These are phyloP conservation scores for Actias luna DNA, from an alignment of 2,888 invertebrate genomes.

Conservation along the genomic window DNA sequence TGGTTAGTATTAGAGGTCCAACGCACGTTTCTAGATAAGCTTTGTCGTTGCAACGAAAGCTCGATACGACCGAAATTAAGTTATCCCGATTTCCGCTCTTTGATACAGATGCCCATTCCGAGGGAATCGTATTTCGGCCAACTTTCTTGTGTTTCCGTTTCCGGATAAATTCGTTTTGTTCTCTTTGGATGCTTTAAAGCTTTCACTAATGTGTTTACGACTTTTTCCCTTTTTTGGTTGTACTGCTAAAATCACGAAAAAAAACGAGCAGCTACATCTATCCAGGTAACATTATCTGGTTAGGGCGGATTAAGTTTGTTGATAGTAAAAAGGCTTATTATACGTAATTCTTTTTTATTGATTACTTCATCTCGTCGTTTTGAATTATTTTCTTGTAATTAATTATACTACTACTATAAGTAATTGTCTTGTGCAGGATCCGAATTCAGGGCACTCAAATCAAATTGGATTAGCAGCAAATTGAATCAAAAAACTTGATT, in stretches of 20 bases:
- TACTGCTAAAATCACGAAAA: neutral
- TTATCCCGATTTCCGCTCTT: slow-evolving; percentile 39
- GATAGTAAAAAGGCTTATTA: neutral
- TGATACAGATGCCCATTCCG: slow-evolving; percentile 44
- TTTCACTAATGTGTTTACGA: slow-evolving; percentile 9
- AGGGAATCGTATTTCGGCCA: slow-evolving; percentile 33
- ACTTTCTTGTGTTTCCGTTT: slow-evolving; percentile 30
- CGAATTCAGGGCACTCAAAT: too few relatives aligned
- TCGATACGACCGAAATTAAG: slow-evolving; percentile 29
- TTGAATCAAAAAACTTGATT: too few relatives aligned
- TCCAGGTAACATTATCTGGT: neutral
- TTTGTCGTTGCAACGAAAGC: slow-evolving; percentile 13
- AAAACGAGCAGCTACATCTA: neutral
- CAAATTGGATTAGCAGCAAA: too few relatives aligned
- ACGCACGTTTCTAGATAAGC: slow-evolving; percentile 6
- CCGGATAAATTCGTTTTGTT: slow-evolving; percentile 39
- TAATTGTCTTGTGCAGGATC: too few relatives aligned
- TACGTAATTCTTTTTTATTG: neutral
- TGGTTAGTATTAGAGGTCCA: slow-evolving; percentile 5
- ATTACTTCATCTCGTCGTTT: neutral
- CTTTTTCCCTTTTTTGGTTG: slow-evolving; percentile 4
- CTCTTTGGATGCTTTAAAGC: slow-evolving; percentile 23
- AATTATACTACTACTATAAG: too few relatives aligned
- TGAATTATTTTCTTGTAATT: too few relatives aligned
- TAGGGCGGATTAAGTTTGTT: neutral